Percentiles rank a stretch among this genome's conserved stretches.
Conservation (phyloP, 2,797 vertebrate genomes). For the Fistularia commersonii region DNA sequence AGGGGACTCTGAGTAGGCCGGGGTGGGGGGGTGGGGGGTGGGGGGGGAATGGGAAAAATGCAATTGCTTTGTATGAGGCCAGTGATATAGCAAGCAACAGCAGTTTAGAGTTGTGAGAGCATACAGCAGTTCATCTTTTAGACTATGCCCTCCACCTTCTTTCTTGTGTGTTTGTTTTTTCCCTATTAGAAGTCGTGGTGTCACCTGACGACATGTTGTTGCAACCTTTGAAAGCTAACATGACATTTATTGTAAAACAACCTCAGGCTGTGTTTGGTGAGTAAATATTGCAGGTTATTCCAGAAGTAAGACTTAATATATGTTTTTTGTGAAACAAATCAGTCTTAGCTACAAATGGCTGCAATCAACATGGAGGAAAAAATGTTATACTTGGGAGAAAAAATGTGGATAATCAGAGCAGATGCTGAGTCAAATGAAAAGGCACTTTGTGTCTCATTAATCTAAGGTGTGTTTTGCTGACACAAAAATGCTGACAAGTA, state of each 20-base stretch:
- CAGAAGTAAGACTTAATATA: neutral
- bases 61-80: too few relatives aligned
- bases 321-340: neutral
- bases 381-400: neutral
- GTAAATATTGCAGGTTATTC: neutral
- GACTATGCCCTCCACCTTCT: neutral
- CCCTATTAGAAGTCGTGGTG: too few relatives aligned
- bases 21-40: conserved; percentile 9
- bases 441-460: neutral
- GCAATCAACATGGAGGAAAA: too few relatives aligned
- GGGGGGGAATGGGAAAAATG: conserved; percentile 3
- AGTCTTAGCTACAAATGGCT: neutral
- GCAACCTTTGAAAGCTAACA: neutral
- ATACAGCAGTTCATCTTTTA: too few relatives aligned
- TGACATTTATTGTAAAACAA: neutral
- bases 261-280: neutral
- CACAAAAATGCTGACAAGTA: conserved; percentile 1
- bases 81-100: too few relatives aligned
- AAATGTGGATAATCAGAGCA: too few relatives aligned
- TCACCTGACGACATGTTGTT: too few relatives aligned
- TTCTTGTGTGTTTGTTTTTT: neutral
- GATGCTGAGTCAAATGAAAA: neutral
- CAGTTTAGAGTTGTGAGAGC: too few relatives aligned
- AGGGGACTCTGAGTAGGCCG: conserved; percentile 26
- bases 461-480: neutral